Conservation (phyloP, 2,888 invertebrate species). For the Notodonta dromedarius region DNA sequence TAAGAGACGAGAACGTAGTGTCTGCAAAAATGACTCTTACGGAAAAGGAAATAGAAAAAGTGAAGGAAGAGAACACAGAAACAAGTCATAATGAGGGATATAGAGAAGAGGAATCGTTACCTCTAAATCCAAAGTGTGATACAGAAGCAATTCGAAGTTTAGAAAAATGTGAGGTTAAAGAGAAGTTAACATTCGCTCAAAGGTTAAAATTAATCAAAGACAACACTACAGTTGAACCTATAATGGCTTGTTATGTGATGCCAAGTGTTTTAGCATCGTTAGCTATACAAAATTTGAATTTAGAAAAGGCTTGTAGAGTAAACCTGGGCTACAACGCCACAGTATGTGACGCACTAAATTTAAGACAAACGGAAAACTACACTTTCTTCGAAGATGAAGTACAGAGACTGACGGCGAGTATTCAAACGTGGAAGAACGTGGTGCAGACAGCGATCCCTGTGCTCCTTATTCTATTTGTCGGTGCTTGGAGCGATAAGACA, state of each 20-base stretch:
- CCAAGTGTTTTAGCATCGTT: constrained; percentile 87
- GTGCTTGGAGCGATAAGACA: constrained; percentile 90
- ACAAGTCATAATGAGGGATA: constrained; percentile 45
- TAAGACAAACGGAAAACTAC: constrained; percentile 87
- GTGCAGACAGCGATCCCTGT: constrained; percentile 93
- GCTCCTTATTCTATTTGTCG: constrained; percentile 91
- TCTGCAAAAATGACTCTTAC: constrained; percentile 17
- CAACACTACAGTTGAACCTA: constrained; percentile 89
- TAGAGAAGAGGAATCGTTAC: constrained; percentile 53
- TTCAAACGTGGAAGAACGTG: constrained; percentile 93
- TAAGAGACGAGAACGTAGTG: constrained; percentile 10
- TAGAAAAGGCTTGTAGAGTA: constrained; percentile 93
- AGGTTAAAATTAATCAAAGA: constrained; percentile 67
- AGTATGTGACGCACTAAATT: constrained; percentile 90
- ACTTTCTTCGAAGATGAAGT: constrained; percentile 85
- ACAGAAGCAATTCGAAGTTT: constrained; percentile 27
- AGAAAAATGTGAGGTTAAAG: constrained; percentile 40
- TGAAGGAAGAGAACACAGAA: constrained; percentile 28
- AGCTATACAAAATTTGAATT: constrained; percentile 89
- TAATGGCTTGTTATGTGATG: constrained; percentile 88
- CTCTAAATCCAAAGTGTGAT: constrained; percentile 48
- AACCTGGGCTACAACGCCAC: constrained; percentile 88
- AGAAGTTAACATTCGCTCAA: constrained; percentile 57
- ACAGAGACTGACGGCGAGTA: constrained; percentile 88
- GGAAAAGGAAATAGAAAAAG: constrained; percentile 24